These are phyloP conservation scores for Hydroisotoma schaefferi DNA, from an alignment of 2,888 invertebrate species.

Conservation along the genomic window DNA sequence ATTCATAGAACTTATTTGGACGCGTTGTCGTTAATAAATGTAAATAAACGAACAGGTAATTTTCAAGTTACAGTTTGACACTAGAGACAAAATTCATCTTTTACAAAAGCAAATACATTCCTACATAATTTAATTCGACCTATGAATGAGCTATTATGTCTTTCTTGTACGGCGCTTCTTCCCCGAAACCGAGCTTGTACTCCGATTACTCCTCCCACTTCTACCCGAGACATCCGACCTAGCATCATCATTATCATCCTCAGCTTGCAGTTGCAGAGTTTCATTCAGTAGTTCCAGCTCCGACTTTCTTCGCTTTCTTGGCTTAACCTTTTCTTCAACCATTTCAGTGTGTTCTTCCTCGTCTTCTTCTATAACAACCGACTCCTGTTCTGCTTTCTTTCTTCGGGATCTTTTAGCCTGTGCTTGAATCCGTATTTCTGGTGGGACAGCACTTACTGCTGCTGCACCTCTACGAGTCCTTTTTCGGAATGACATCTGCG, in stretches of 20 bases:
- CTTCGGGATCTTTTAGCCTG: too few relatives aligned
- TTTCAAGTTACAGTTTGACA: too few relatives aligned
- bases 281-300: background rate
- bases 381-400: background rate
- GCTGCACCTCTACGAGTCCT: slow-evolving; percentile 1
- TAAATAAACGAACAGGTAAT: too few relatives aligned
- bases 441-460: too few relatives aligned
- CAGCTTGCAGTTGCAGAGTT: background rate
- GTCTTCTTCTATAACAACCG: too few relatives aligned
- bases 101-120: too few relatives aligned
- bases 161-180: background rate
- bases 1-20: too few relatives aligned
- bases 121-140: too few relatives aligned
- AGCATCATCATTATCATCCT: slow-evolving; percentile 7
- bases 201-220: slow-evolving; percentile 9
- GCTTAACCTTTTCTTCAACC: background rate
- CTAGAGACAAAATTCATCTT: too few relatives aligned
- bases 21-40: too few relatives aligned
- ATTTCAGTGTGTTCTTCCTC: background rate
- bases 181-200: background rate
- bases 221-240: slow-evolving; percentile 13
- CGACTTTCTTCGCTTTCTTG: slow-evolving; percentile 6
- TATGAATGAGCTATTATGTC: background rate
- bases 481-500: background rate
- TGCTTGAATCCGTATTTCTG: too few relatives aligned